phyloP scores from a whole-genome alignment of 1,140 invertebrate genomes.

The Pinna nobilis region DNA sequence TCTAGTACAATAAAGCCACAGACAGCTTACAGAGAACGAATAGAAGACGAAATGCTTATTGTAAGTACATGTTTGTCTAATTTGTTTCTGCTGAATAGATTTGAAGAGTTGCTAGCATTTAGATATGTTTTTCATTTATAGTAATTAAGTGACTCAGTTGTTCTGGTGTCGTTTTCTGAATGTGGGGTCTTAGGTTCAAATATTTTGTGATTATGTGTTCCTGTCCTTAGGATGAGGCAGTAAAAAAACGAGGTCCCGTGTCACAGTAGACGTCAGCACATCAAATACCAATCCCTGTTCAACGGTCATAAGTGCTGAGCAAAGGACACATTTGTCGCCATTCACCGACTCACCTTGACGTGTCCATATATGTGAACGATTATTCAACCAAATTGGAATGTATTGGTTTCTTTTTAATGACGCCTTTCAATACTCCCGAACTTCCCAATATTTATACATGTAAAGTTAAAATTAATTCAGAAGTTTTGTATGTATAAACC shows the following conservation, averaged over 20 bases:
- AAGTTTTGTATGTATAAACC: background rate
- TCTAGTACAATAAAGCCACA: background rate
- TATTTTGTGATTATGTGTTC: no score
- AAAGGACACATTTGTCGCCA: no score
- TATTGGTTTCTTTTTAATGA: background rate
- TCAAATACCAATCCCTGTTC: no score
- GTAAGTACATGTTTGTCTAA: background rate
- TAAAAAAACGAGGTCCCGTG: no score
- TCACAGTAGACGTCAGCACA: no score
- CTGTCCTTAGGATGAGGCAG: no score
- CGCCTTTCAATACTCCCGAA: background rate
- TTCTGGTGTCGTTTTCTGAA: background rate
- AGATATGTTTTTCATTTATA: background rate
- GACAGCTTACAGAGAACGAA: slow-evolving; percentile 6
- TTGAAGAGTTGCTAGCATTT: background rate
- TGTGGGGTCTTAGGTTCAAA: no score
- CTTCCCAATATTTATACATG: background rate
- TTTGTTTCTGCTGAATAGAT: background rate
- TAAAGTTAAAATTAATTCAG: background rate
- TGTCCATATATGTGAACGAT: background rate
- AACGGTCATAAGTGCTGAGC: no score
- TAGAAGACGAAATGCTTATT: slow-evolving; percentile 13
- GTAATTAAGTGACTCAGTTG: no score
- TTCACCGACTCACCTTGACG: no score
- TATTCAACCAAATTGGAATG: background rate